Percentiles rank a stretch among this genome's conserved stretches.
phyloP scores from a whole-genome alignment of 2,113 vertebrate genomes.

The Meriones unguiculatus region DNA sequence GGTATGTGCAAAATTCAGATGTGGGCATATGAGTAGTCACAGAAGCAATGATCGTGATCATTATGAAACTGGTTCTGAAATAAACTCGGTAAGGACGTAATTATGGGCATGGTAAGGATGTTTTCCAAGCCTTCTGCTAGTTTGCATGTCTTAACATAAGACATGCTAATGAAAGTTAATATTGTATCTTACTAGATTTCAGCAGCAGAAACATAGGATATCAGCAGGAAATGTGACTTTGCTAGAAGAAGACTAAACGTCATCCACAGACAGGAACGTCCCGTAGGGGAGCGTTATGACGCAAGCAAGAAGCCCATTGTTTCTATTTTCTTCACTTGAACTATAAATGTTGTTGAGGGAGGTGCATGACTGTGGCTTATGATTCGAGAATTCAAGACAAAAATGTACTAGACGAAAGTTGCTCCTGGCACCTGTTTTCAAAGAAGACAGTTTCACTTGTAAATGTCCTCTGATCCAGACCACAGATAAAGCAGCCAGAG shows the following conservation, averaged over 20 bases:
- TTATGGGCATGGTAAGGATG: neutral
- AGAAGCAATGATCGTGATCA: neutral
- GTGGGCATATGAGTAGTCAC: too few relatives aligned
- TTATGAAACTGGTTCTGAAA: neutral
- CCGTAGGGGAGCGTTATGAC: neutral
- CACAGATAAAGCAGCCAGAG: neutral
- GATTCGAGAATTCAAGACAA: neutral
- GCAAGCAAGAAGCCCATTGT: neutral
- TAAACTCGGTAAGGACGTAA: neutral
- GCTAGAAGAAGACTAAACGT: neutral
- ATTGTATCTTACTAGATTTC: neutral
- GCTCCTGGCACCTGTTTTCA: neutral
- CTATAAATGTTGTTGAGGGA: neutral
- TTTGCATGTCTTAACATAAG: neutral
- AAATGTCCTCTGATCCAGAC: neutral
- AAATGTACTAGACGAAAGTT: neutral
- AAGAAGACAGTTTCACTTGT: neutral
- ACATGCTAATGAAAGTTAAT: neutral
- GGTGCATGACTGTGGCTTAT: neutral
- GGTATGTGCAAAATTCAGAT: neutral
- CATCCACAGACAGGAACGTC: neutral
- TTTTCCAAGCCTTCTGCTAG: neutral
- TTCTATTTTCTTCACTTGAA: neutral
- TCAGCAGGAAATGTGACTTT: neutral
- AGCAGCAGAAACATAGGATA: neutral